Evolutionary conservation across 30 jellyfish, hydroid and myxozoan genomes (phyloP), one percentile per base, ranked within the genome.

Genomic region (Sanderia malayensis): DNA sequence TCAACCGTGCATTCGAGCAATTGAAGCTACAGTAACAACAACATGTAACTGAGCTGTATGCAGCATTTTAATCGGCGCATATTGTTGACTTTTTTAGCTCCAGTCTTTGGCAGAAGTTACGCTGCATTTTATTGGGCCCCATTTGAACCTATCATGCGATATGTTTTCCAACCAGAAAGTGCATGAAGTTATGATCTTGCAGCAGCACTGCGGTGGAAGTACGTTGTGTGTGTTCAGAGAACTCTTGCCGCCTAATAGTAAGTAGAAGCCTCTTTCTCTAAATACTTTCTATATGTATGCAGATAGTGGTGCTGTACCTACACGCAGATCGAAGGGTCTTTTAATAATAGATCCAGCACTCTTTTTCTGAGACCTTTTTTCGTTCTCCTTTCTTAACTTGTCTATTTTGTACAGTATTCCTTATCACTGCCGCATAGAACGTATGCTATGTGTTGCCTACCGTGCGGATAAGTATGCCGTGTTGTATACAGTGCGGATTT

Each of bases 201-300:
- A 91, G 67, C 98, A 91, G 61, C 98, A 91, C 46, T 91, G 98
- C 67, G 98, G 98, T 0, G 98, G 94, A 46, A 91, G 90, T 67
- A 91, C 98, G 1, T 85, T 91, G 22, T 83, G 96, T 60, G 92
- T 91, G 1, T 91, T 91, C 58, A 74, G 86, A 58, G 98, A 91
- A 57, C 67, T 84, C 28, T 71, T 91, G 27, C 94, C 96, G 9
- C 64, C 98, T 10, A 80, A 68, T 46, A 91, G 98, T 91, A 68
- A 68, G 97, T 64, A 28, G 6, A 37, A 37, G 13, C 13, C 52
- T n/a, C n/a, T n/a, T n/a, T n/a, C n/a, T n/a, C n/a, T n/a, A n/a
- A n/a, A n/a, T n/a, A n/a, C n/a, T n/a, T n/a, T n/a, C n/a, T n/a
- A n/a, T n/a, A n/a, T n/a, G n/a, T n/a, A n/a, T n/a, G n/a, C n/a